Evolutionary conservation across 2,113 vertebrate genomes (phyloP).

Genomic region (Terrapene triunguis): DNA sequence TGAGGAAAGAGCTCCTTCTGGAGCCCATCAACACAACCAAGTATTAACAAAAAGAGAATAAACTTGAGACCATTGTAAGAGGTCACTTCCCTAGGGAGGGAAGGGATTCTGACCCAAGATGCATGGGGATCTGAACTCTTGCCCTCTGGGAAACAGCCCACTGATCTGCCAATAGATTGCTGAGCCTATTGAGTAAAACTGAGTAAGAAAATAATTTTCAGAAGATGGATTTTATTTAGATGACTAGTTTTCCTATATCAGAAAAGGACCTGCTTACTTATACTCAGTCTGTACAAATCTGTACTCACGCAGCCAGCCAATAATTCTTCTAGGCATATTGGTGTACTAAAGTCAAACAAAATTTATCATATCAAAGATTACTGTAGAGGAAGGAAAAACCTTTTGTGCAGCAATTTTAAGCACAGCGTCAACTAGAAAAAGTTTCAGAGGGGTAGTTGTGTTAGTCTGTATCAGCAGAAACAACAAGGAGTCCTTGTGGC

Average conservation of each 20-base stretch:
- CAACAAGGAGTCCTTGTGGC: no score
- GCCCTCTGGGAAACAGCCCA: not conserved
- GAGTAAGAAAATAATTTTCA: not conserved
- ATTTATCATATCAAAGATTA: conserved; percentile 36
- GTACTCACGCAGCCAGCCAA: not conserved
- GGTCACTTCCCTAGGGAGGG: not conserved
- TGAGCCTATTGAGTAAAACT: not conserved
- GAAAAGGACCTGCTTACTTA: not conserved
- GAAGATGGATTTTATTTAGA: not conserved
- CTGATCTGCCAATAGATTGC: not conserved
- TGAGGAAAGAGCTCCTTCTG: not conserved
- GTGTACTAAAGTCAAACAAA: conserved; percentile 32
- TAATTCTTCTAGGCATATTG: conserved; percentile 37
- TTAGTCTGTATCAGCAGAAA: no score
- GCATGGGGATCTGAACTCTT: not conserved
- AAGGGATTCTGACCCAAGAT: not conserved
- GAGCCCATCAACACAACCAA: not conserved
- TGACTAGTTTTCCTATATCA: not conserved
- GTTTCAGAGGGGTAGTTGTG: no score
- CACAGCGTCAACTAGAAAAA: conserved; percentile 1
- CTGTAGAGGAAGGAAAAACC: conserved; percentile 7
- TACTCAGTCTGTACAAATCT: conserved; percentile 9
- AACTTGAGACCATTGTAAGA: not conserved
- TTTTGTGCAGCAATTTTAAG: conserved; percentile 30
- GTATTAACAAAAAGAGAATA: not conserved